phyloP scores from a whole-genome alignment of 2,888 invertebrate species.

The Acanthosepion lycidas region DNA sequence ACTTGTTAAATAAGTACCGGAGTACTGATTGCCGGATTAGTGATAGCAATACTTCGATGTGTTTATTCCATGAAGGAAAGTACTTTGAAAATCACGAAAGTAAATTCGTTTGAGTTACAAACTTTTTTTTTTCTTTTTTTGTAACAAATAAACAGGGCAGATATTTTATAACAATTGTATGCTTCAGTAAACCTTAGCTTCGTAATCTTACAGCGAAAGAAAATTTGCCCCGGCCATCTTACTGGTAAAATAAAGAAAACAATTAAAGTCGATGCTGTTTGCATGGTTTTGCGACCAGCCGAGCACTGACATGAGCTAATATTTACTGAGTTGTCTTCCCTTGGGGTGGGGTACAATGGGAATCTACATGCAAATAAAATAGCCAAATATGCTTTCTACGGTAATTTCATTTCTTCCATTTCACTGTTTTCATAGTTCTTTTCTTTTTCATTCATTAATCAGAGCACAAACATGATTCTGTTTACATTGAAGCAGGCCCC shows the following conservation, averaged over 20 bases:
- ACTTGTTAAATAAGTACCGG: too few relatives aligned
- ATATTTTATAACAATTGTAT: background rate
- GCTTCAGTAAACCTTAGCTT: background rate
- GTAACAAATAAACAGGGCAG: too few relatives aligned
- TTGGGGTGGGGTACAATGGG: background rate
- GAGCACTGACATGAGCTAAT: background rate
- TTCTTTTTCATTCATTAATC: background rate
- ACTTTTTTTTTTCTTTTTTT: too few relatives aligned
- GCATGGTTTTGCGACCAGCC: constrained; percentile 20
- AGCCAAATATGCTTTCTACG: background rate
- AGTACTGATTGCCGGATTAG: too few relatives aligned
- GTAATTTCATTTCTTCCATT: background rate
- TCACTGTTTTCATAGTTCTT: background rate
- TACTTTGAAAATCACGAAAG: too few relatives aligned
- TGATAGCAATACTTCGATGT: too few relatives aligned
- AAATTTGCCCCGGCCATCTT: background rate
- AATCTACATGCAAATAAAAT: background rate
- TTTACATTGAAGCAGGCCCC: background rate
- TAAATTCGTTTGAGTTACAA: too few relatives aligned
- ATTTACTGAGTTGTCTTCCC: background rate
- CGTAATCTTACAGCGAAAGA: background rate
- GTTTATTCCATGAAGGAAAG: too few relatives aligned
- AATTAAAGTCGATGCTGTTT: background rate
- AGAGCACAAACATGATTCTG: background rate
- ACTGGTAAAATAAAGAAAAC: background rate